Conservation (phyloP, 2,888 invertebrate species). For the Sceliomorpha sp. region DNA sequence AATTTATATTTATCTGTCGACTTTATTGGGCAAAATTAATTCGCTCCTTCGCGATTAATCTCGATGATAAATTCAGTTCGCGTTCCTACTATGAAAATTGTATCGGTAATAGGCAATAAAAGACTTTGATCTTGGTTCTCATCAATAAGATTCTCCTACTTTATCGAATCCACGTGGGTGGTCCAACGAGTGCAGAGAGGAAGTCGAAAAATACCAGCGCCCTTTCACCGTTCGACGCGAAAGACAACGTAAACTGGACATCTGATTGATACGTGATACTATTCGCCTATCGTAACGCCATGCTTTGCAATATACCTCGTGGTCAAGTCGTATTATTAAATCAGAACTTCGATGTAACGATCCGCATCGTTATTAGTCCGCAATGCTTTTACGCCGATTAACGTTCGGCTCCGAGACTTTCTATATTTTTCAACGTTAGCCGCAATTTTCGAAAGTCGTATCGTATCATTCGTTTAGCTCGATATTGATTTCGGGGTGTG, state of each 20-base stretch:
- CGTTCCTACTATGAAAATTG: slow-evolving; percentile 27
- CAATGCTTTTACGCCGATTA: slow-evolving; percentile 22
- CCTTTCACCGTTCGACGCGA: slow-evolving; percentile 73
- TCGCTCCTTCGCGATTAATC: no score
- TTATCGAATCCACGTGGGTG: slow-evolving; percentile 73
- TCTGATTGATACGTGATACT: slow-evolving; percentile 78
- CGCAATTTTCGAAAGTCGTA: slow-evolving; percentile 19
- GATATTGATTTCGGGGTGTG: slow-evolving; percentile 43
- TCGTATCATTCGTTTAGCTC: slow-evolving; percentile 31
- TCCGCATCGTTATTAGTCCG: no score
- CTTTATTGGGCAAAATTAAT: no score
- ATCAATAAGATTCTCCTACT: slow-evolving; percentile 73
- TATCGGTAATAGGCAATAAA: slow-evolving; percentile 61
- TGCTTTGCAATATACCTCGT: slow-evolving; percentile 62
- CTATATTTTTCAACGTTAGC: no score
- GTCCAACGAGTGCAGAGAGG: slow-evolving; percentile 60
- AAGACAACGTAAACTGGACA: slow-evolving; percentile 74
- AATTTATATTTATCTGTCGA: no score
- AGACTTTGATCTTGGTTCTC: slow-evolving; percentile 64
- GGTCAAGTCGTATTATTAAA: slow-evolving; percentile 31
- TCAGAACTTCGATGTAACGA: no score
- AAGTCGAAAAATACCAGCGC: slow-evolving; percentile 54
- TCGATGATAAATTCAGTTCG: no score
- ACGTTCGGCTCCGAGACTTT: slow-evolving; percentile 6
- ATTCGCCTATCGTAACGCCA: slow-evolving; percentile 68